phyloP scores from a whole-genome alignment of 2,888 invertebrate genomes.

The Drosophila meridiana region DNA sequence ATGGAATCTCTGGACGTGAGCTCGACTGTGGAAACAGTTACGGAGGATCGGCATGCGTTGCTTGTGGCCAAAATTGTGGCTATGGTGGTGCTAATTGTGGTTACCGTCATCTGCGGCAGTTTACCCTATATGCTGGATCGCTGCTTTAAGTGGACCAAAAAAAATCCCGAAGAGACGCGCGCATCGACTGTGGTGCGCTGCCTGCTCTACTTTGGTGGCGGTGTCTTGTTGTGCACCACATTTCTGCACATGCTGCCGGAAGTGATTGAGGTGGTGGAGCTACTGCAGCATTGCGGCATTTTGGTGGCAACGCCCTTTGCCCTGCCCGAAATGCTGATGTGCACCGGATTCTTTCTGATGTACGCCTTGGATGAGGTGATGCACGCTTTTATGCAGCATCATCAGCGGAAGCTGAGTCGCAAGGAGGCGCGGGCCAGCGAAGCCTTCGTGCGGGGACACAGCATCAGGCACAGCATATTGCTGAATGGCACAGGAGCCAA shows the following conservation, averaged over 20 bases:
- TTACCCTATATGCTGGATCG: conserved; percentile 90
- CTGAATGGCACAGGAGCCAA: conserved; percentile 34
- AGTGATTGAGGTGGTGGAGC: conserved; percentile 89
- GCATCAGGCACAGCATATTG: conserved; percentile 79
- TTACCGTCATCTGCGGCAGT: conserved; percentile 91
- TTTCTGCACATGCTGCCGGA: conserved; percentile 93
- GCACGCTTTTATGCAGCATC: conserved; percentile 88
- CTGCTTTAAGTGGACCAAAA: conserved; percentile 87
- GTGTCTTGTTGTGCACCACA: conserved; percentile 92
- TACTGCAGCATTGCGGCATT: conserved; percentile 85
- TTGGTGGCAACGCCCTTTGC: conserved; percentile 87
- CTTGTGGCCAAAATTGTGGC: conserved; percentile 90
- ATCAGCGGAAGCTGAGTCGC: conserved; percentile 83
- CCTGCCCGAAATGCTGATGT: conserved; percentile 90
- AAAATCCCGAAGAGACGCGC: conserved; percentile 77
- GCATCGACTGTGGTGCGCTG: conserved; percentile 86
- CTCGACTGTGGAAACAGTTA: not conserved
- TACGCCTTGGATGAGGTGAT: conserved; percentile 92
- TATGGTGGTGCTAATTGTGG: conserved; percentile 91
- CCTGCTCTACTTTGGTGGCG: conserved; percentile 93
- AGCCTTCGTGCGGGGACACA: conserved; percentile 83
- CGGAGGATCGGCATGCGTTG: conserved; percentile 40
- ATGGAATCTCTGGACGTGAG: not conserved
- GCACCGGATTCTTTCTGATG: conserved; percentile 91
- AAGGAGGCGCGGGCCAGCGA: conserved; percentile 73